These are phyloP conservation scores for Holcopasites calliopsidis DNA, from an alignment of 1,140 invertebrate genomes.

Conservation along the genomic window DNA sequence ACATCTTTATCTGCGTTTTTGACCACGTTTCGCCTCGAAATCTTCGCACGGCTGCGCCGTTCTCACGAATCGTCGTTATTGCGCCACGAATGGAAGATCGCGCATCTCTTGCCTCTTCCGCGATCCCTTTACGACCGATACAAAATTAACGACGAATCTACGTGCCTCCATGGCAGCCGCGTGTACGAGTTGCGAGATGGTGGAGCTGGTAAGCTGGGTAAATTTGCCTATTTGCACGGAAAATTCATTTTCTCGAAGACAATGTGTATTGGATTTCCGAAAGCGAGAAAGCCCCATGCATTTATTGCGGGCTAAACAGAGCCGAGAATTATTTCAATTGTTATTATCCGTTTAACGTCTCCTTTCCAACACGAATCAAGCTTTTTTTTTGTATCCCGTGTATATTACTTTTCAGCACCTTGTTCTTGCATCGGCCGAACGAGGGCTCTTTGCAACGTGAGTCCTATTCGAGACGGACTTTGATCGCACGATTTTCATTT, in stretches of 20 bases:
- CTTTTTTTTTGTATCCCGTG: no score
- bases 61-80: constrained; percentile 17
- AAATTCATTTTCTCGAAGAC: constrained; percentile 10
- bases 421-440: not conserved
- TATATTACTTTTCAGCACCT: not conserved
- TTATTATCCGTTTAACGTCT: no score
- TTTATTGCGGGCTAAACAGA: not conserved
- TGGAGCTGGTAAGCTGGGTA: no score
- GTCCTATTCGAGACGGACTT: not conserved
- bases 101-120: not conserved
- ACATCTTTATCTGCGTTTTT: not conserved
- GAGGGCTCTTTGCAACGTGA: not conserved
- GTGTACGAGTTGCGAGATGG: constrained; percentile 16
- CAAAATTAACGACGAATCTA: constrained; percentile 58
- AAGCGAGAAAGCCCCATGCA: not conserved
- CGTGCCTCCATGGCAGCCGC: constrained; percentile 28
- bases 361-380: not conserved
- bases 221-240: constrained; percentile 14
- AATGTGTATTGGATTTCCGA: not conserved
- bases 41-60: not conserved
- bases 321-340: no score
- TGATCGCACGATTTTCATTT: not conserved
- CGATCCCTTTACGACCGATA: constrained; percentile 45
- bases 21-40: not conserved
- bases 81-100: constrained; percentile 18